Base-by-base conservation (phyloP, 2,888 invertebrate genomes). In the Drosophila paucipuncta region DNA sequence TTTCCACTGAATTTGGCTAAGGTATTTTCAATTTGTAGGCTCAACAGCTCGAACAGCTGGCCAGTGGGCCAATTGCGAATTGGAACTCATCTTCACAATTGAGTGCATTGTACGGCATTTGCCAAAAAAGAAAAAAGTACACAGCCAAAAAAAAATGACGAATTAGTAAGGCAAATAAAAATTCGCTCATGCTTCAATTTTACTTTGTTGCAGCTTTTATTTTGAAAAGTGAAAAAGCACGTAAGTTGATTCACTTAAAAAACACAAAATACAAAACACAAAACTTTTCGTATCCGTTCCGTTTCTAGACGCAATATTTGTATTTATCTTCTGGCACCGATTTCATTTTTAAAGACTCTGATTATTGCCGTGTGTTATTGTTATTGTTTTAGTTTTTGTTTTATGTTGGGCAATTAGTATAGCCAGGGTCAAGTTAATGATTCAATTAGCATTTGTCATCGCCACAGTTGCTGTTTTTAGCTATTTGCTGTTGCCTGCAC, bases 371-470 rank as follows among this genome's bases (percentile, higher is more conserved):
- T 47, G 53, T 73, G 60, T 33, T 57, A 60, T 43, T 68, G 58
- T 61, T 72, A n/a, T 68, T 70, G 68, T 68, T 67, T 6, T 39
- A 63, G 73, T 43, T 73, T 69, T 65, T 63, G 76, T 79, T 83
- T 84, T 76, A 84, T 84, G 85, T 85, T 86, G 82, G 82, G 73
- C 86, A 86, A 85, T 85, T 85, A 85, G 77, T 71, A n/a, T 65
- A 62, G 53, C 60, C 85, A 85, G 85, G 85, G 85, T 85, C 87
- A 85, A 69, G 82, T 85, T 83, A 85, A 85, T 85, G 87, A 85
- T 85, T 85, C 87, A 85, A 85, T 85, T 85, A 85, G 83, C 85
- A 85, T 85, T 85, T 85, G 87, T 87, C 85, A 85, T 85, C 87
- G 62, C 71, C n/a, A 43, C 43, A 43, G 41, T 37, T 47, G 49